Evolutionary conservation across 1,140 invertebrate species (phyloP), one percentile per base, ranked within the genome.

Genomic region (Sycobia sp.): DNA sequence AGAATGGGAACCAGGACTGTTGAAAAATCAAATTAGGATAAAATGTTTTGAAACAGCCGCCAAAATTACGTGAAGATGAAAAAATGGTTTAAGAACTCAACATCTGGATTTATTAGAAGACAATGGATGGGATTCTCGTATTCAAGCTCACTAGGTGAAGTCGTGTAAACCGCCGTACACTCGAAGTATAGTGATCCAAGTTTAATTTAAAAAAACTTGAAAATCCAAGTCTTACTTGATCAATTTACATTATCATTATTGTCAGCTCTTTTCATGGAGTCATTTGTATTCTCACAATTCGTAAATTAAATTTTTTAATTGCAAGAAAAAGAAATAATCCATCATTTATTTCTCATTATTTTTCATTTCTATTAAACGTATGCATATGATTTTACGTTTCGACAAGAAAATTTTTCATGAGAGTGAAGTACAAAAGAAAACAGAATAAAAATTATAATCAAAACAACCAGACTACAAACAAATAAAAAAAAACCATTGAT

Each of bases 201-300:
- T 46, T 4, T 23, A n/a, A n/a, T n/a, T n/a, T n/a, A n/a, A n/a
- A n/a, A n/a, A n/a, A n/a, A n/a, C n/a, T n/a, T n/a, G 44, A 39
- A 43, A 58, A 55, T 69, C 79, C 76, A 76, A 76, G 79, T 76
- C 80, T 81, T 82, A 81, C 80, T 82, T 81, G 79, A 82, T 82
- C 80, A 82, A 81, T 78, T 74, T 77, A 81, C 78, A 81, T 81
- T 78, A 55, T 71, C 60, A 72, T 55, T 66, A 73, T 77, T 76
- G 72, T 73, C 76, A 73, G 38, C 51, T 39, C 67, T 55, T 27
- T 51, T 41, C 2, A 41, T 16, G 41, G 47, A 44, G 41, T 46
- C 32, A 47, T 7, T 34, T 22, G 50, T 2, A 50, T 29, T 50
- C 43, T 53, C 54, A 55, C 29, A 32, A 32, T 74, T 76, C 74